Evolutionary conservation across 2,113 vertebrate species (phyloP), one percentile per base, ranked within the genome.

Genomic region (Gopherus evgoodei): DNA sequence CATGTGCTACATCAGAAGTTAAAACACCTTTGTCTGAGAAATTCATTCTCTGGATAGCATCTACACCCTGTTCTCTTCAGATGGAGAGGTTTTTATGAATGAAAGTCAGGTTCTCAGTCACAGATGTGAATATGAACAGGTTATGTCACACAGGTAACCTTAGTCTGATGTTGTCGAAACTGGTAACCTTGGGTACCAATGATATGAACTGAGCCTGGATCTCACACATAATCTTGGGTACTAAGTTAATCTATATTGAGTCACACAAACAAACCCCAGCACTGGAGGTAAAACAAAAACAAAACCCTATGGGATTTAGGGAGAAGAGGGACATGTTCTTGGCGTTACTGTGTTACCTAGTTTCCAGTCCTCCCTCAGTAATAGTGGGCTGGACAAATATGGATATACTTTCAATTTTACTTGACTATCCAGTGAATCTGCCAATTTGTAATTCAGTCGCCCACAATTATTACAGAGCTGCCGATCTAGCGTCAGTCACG

Each of bases 41-140:
- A 76, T 1, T 81, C 0, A 87, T 94, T 93, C 14, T 11, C 83
- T 52, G 31, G 50, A 87, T 82, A 87, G 47, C 76, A 56, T 90
- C 93, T 91, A 97, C 91, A 81, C 76, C 14, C 17, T 93, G 94
- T 94, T 97, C 95, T 96, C 31, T 79, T 95, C 49, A 81, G 92
- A 89, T 78, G 62, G 47, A 93, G 75, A 91, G 0, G 0, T 94
- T 93, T 93, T 96, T 96, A 93, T 94, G 92, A 92, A 93, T 75
- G 90, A 38, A 3, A 3, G 21, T 79, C 65, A 93, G 83, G 75
- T 95, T 44, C 79, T 90, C 1, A 0, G 49, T 95, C 62, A 90
- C 80, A 80, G 84, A 54, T 94, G n/a, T 96, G 84, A 96, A 96
- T 96, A 96, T 69, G 57, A 87, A 95, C 57, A 80, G 24, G n/a